Percentiles rank a stretch among this genome's conserved stretches.
Conservation (phyloP, 2,888 invertebrate species). For the Cremastinae sp. region DNA sequence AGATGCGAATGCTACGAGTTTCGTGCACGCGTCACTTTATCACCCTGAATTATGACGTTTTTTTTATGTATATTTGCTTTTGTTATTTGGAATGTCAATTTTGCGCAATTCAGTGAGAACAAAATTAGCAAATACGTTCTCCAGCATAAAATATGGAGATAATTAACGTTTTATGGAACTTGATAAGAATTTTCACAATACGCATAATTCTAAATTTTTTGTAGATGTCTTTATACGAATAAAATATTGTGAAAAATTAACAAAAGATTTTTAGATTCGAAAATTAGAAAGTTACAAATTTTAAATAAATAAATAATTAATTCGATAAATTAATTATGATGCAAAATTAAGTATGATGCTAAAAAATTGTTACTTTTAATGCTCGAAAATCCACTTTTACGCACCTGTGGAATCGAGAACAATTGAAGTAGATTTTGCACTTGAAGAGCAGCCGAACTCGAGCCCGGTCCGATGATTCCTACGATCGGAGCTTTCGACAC, state of each 20-base stretch:
- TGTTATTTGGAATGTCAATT: neutral
- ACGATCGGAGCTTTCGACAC: constrained; percentile 81
- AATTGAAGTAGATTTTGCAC: constrained; percentile 90
- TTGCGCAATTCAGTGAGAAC: constrained; percentile 1
- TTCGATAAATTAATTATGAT: no score
- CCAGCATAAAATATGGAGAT: no score
- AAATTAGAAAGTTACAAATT: no score
- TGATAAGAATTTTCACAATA: no score
- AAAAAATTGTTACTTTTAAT: neutral
- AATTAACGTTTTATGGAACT: no score
- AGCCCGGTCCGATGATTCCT: constrained; percentile 88
- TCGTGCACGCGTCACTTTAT: constrained; percentile 33
- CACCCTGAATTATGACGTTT: neutral
- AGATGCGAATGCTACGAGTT: constrained; percentile 1
- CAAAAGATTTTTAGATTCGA: no score
- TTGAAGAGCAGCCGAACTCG: constrained; percentile 86
- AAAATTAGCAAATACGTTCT: no score
- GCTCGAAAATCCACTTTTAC: constrained; percentile 6
- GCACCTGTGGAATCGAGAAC: constrained; percentile 82
- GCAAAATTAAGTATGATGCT: no score
- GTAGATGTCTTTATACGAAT: no score
- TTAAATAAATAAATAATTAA: no score
- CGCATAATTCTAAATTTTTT: no score
- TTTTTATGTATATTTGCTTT: neutral
- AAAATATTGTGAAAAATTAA: no score